These are phyloP conservation scores for Triops cancriformis DNA, from an alignment of 1,140 invertebrate genomes.

Conservation along the genomic window DNA sequence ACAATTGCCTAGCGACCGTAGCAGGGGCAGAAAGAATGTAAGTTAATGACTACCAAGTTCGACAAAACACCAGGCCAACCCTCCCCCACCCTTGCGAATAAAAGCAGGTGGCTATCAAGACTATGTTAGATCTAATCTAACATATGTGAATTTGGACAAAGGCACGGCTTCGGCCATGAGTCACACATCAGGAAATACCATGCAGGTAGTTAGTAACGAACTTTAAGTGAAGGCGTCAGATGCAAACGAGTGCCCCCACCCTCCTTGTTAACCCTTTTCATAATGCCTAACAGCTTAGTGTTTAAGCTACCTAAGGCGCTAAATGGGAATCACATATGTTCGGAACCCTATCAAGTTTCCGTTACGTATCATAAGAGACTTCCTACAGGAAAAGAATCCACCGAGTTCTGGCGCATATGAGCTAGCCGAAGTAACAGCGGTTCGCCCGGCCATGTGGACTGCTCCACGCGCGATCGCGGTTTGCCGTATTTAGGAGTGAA, in stretches of 20 bases:
- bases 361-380: too few relatives aligned
- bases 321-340: neutral
- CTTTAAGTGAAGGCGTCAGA: neutral
- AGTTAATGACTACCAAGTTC: neutral
- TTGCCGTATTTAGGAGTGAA: too few relatives aligned
- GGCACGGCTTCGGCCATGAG: neutral
- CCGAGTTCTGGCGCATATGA: too few relatives aligned
- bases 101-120: neutral
- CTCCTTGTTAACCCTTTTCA: neutral
- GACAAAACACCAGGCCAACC: neutral
- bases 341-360: neutral
- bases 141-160: neutral
- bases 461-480: too few relatives aligned
- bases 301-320: neutral
- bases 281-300: too few relatives aligned
- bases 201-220: neutral
- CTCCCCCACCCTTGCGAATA: neutral
- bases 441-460: too few relatives aligned
- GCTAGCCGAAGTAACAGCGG: too few relatives aligned
- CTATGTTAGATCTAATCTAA: neutral
- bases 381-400: too few relatives aligned
- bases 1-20: too few relatives aligned
- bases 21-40: too few relatives aligned
- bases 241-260: neutral
- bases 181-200: neutral